A percentile compares a stretch with the other conserved stretches of the same genome.
phyloP scores from a whole-genome alignment of 2,888 invertebrate species.

The Trissolcus brochymenae region DNA sequence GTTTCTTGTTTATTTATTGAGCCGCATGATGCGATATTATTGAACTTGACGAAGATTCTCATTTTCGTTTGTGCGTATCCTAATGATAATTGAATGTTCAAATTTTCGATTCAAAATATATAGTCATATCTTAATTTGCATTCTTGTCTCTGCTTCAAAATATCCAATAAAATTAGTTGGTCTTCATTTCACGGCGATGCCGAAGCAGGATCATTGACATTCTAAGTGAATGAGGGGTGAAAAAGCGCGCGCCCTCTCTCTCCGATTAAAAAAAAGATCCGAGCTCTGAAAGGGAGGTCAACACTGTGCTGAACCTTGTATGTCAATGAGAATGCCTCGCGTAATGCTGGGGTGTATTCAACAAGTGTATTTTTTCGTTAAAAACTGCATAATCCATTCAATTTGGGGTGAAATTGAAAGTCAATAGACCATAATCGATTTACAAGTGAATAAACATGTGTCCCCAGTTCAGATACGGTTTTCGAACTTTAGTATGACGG shows the following conservation, averaged over 20 bases:
- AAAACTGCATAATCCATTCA: slow-evolving; percentile 66
- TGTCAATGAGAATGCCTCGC: slow-evolving; percentile 62
- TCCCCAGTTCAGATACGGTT: slow-evolving; percentile 5
- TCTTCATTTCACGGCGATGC: slow-evolving; percentile 57
- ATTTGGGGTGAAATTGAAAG: slow-evolving; percentile 74
- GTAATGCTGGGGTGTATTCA: slow-evolving; percentile 68
- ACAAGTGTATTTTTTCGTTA: slow-evolving; percentile 74
- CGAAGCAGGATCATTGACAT: slow-evolving; percentile 62
- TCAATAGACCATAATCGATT: slow-evolving; percentile 70
- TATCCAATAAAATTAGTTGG: slow-evolving; percentile 71
- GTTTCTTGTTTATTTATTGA: slow-evolving; percentile 27
- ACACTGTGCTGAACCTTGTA: slow-evolving; percentile 60
- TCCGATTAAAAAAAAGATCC: slow-evolving; percentile 62
- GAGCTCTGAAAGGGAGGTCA: slow-evolving; percentile 62
- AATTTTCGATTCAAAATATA: slow-evolving; percentile 19
- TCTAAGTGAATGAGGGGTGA: slow-evolving; percentile 68
- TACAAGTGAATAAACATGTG: slow-evolving; percentile 43
- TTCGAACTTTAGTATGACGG: not conserved
- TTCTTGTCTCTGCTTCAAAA: slow-evolving; percentile 66
- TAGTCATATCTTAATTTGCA: slow-evolving; percentile 58
- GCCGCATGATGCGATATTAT: slow-evolving; percentile 13
- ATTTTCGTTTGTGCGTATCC: slow-evolving; percentile 1
- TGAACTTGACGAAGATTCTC: not conserved
- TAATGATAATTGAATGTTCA: slow-evolving; percentile 10
- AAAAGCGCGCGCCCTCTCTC: slow-evolving; percentile 67